Conservation (phyloP, 2,888 invertebrate genomes). For the Odontothrips loti region DNA sequence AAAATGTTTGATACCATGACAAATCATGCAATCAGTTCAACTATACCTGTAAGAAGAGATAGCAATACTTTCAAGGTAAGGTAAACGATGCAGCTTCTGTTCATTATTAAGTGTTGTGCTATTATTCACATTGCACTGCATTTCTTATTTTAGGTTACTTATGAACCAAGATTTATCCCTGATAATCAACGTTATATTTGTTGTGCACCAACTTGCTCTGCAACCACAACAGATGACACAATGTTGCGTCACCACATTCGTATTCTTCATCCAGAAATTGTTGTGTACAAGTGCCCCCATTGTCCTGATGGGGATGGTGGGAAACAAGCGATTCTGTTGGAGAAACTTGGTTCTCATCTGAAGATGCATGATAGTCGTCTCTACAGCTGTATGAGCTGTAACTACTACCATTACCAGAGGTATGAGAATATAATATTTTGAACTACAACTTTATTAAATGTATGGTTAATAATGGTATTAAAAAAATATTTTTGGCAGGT, state of each 20-base stretch:
- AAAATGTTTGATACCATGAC: conserved; percentile 82
- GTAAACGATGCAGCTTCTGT: not conserved
- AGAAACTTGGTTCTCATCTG: conserved; percentile 66
- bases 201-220: conserved; percentile 64
- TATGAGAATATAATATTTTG: conserved; percentile 40
- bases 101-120: not conserved
- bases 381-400: conserved; percentile 68
- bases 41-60: conserved; percentile 40
- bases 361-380: conserved; percentile 69
- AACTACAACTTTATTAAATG: not conserved
- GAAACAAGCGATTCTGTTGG: conserved; percentile 50
- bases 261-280: conserved; percentile 61
- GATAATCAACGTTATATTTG: conserved; percentile 63
- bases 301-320: conserved; percentile 53
- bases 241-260: conserved; percentile 69
- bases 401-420: conserved; percentile 59
- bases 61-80: conserved; percentile 31
- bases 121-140: not conserved
- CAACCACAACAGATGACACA: conserved; percentile 65
- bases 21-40: conserved; percentile 71
- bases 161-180: conserved; percentile 52
- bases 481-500: not conserved
- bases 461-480: not conserved
- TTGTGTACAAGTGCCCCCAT: conserved; percentile 64
- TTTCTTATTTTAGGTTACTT: not conserved